Evolutionary conservation across 2,888 invertebrate species (phyloP), one percentile per base, ranked within the genome.

Genomic region (Ophion slaviceki): DNA sequence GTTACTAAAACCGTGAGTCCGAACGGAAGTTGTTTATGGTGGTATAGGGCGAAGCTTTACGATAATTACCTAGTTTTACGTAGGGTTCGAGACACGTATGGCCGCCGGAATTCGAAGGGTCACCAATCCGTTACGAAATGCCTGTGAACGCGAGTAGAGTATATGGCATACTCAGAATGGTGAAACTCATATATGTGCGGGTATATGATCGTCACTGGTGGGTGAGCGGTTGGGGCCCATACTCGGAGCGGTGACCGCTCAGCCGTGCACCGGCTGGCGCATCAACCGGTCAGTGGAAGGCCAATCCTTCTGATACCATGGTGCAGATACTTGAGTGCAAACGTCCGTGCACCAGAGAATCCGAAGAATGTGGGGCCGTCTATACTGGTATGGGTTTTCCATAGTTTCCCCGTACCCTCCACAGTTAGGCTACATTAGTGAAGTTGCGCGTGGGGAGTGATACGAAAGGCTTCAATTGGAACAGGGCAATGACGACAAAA

Each of bases 101-200:
- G 77, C 64, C 66, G 70, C 74, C 78, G 84, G 84, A 86, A 86
- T 84, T 84, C 78, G 78, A 66, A 70, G 84, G 84, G 77, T 86
- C 86, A 84, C 36, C 80, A 86, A 86, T 84, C 86, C 84, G 86
- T 86, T 86, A 84, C 86, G 78, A 81, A 53, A 66, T 68, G 59
- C 59, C 74, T 66, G 66, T 78, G 53, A 72, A 61, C 61, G 40
- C 28, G 24, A 11, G 2, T 14, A 45, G 45, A 66, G 61, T 45
- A 61, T 70, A 70, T 78, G 40, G 47, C 72, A 62, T 40, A 57
- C 70, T n/a, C 68, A 17, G 11, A 72, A 66, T 64, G 47, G 24
- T 45, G n/a, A 47, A n/a, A 62, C 45, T n/a, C 32, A 14, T 36
- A 20, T 36, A 2, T 53, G 36, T n/a, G 0, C 32, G 17, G 36